Conservation (phyloP, 2,113 vertebrate genomes). For the Anoplopoma fimbria region DNA sequence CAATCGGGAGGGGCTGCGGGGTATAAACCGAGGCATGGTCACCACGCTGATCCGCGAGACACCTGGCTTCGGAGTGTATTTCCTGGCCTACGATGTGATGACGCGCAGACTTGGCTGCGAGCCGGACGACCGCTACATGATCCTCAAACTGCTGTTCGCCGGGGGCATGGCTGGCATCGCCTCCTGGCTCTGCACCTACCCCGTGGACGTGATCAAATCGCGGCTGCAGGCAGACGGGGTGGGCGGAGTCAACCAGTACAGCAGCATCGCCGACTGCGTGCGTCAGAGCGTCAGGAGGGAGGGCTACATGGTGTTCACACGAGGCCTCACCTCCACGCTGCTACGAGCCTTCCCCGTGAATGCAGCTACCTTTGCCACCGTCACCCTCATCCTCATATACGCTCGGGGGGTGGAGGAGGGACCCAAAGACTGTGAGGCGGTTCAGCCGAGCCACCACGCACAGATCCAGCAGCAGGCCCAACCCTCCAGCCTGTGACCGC, state of each 20-base stretch:
- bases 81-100: slow-evolving; percentile 92
- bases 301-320: slow-evolving; percentile 93
- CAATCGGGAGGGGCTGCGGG: slow-evolving; percentile 89
- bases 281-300: slow-evolving; percentile 90
- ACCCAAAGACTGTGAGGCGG: slow-evolving; percentile 83
- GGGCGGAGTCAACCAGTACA: slow-evolving; percentile 88
- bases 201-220: slow-evolving; percentile 95
- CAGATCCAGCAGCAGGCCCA: slow-evolving; percentile 81
- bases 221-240: slow-evolving; percentile 95
- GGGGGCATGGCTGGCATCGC: slow-evolving; percentile 93
- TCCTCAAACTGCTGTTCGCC: slow-evolving; percentile 94
- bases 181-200: slow-evolving; percentile 97
- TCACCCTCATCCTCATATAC: slow-evolving; percentile 93
- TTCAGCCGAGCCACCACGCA: slow-evolving; percentile 59
- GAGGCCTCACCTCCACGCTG: slow-evolving; percentile 94
- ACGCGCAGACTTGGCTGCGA: slow-evolving; percentile 92
- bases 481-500: slow-evolving; percentile 87
- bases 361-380: slow-evolving; percentile 94
- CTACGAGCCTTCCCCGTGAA: slow-evolving; percentile 97
- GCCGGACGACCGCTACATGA: slow-evolving; percentile 88
- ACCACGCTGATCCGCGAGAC: slow-evolving; percentile 93
- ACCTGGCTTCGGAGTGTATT: slow-evolving; percentile 96
- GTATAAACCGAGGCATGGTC: slow-evolving; percentile 94
- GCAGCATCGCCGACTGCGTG: slow-evolving; percentile 90
- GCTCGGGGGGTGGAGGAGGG: slow-evolving; percentile 80